Conservation (phyloP, 2,888 invertebrate species). For the Scaptomyza caliginosa region DNA sequence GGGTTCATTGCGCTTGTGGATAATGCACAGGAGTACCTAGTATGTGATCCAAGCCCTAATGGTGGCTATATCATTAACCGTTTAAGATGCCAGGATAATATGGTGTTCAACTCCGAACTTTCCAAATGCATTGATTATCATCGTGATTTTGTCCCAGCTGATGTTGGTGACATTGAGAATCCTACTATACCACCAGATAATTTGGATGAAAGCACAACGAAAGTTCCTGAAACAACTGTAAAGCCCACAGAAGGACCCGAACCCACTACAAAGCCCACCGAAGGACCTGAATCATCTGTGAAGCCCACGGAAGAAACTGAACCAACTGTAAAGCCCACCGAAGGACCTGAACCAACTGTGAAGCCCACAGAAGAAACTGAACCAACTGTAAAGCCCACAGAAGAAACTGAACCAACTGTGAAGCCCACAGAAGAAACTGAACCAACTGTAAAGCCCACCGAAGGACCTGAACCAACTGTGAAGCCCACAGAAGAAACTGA, state of each 20-base stretch:
- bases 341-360: neutral
- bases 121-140: conserved; percentile 46
- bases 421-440: conserved; percentile 9
- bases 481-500: neutral
- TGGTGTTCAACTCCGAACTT: conserved; percentile 43
- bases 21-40: conserved; percentile 54
- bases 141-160: conserved; percentile 12
- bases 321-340: conserved; percentile 2
- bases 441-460: neutral
- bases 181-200: conserved; percentile 56
- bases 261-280: conserved; percentile 4
- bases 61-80: conserved; percentile 50
- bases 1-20: conserved; percentile 60
- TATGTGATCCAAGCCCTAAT: conserved; percentile 46
- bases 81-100: conserved; percentile 51
- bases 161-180: conserved; percentile 60
- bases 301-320: conserved; percentile 2
- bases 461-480: conserved; percentile 1
- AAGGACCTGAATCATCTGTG: neutral
- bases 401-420: neutral
- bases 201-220: conserved; percentile 24
- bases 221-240: neutral
- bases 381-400: neutral
- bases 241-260: neutral
- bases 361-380: neutral